Base-by-base conservation (phyloP, 2,888 invertebrate genomes). In the Antheraea yamamai region DNA sequence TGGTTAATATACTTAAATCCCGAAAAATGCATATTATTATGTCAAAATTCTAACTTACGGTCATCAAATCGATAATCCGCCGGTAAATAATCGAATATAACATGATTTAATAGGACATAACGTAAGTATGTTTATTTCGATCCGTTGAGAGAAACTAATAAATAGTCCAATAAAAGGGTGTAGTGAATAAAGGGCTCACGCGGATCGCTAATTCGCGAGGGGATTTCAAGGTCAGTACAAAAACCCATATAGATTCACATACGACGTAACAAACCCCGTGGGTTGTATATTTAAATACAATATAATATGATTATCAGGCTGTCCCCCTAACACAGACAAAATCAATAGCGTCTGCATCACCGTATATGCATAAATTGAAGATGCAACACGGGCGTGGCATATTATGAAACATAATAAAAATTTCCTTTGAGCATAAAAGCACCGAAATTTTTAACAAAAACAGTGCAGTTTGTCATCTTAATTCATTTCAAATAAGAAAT, bases 261-360 rank as follows among this genome's bases (percentile, higher is more conserved):
- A 73, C 70, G 75, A 74, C 80, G 82, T 83, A 84, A 81, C 81
- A 83, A 83, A 87, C 91, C 91, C 91, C 87, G n/a, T 81, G 83
- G 81, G 81, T 84, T 83, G 86, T 91, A 89, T 90, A 92, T 92
- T 93, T 93, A 92, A 93, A 93, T 91, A 88, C 91, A 87, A 89
- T 92, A 92, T 94, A 92, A 94, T 91, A 91, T 92, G 90, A 92
- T 94, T 94, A 93, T 91, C 89, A 89, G 83, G 80, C 88, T 92
- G 93, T 92, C 93, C 94, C 94, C 94, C 93, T 94, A 92, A 93
- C 92, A 93, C 93, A 94, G 94, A 95, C 94, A 94, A 94, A 95
- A 95, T 95, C 94, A 89, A 95, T 95, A 94, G 88, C 88, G 94
- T 92, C 94, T 94, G 92, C 90, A 86, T 86, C 81, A 78, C 80